Evolutionary conservation across 2,113 vertebrate species (phyloP).

Genomic region (Orycteropus afer): DNA sequence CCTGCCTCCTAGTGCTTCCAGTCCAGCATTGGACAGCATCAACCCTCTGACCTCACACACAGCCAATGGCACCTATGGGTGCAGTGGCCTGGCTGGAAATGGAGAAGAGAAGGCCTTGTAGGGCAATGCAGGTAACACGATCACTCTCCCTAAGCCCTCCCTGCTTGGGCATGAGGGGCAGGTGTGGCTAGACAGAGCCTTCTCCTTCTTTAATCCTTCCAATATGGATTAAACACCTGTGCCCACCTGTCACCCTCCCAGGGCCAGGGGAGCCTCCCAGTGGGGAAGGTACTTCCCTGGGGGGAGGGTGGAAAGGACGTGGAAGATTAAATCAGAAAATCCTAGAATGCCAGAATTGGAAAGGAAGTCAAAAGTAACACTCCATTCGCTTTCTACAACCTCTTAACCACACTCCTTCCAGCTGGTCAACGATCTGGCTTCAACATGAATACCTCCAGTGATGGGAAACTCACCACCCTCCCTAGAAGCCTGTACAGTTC

Average conservation of each 20-base stretch:
- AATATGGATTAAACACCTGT: neutral
- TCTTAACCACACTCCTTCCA: neutral
- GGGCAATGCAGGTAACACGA: neutral
- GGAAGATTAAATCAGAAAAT: neutral
- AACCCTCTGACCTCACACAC: neutral
- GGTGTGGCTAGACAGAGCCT: neutral
- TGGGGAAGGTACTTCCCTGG: neutral
- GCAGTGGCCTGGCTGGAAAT: neutral
- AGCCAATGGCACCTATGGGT: neutral
- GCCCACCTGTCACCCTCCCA: neutral
- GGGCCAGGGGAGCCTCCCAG: neutral
- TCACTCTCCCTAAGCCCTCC: neutral
- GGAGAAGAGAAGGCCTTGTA: neutral
- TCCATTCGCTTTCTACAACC: neutral
- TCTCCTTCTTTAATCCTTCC: neutral
- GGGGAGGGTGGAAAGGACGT: neutral
- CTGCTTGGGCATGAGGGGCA: neutral
- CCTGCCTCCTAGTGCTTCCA: neutral
- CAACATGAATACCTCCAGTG: neutral
- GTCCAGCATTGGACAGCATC: neutral
- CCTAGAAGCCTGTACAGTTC: neutral
- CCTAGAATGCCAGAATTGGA: neutral
- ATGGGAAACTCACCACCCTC: neutral
- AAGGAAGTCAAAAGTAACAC: neutral
- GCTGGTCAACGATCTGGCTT: neutral